Base-by-base conservation (phyloP, 2,797 vertebrate genomes). In the Oreochromis grahami region DNA sequence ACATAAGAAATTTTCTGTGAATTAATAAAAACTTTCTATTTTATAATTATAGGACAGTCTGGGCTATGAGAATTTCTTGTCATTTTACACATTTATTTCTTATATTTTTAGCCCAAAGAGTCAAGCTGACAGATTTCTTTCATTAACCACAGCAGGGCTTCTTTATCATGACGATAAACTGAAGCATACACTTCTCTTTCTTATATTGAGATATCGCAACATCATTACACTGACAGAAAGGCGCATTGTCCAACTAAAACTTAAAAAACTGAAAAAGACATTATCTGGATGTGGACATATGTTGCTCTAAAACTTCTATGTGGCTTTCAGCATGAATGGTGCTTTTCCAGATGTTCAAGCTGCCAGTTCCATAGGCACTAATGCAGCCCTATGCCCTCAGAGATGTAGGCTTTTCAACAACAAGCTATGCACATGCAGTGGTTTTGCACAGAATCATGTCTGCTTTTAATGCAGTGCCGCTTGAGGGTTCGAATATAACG, bases 271-370 rank as follows among this genome's bases (percentile, higher is more conserved):
- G 17, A 63, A 63, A 63, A 63, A 70, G 0, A 26, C 8, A n/a
- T 19, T 36, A 17, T 70, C 14, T 70, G 38, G 41, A 26, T 45
- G 38, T 15, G 21, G 29, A 26, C 41, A 70, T 29, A 29, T 45
- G 14, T 45, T 70, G 41, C 65, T 70, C 21, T 29, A 26, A 45
- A 70, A 45, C 21, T 41, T 45, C 21, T 70, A 6, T 26, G 9
- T 70, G 41, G 38, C 38, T 70, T 70, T 45, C 65, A 70, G 6
- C 38, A 70, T 43, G 24, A 43, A 26, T 45, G 65, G 36, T 70
- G 21, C 21, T 24, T 70, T 70, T 70, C 38, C 65, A 70, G 65
- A 45, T 45, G 65, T 70, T 26, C 21, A 70, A 70, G 65, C 21
- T 70, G 24, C 65, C 41, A 29, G 8, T 45, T 72, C 15, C 24